Evolutionary conservation across 2,888 invertebrate genomes (phyloP).

Genomic region (Parascotia fuliginaria): DNA sequence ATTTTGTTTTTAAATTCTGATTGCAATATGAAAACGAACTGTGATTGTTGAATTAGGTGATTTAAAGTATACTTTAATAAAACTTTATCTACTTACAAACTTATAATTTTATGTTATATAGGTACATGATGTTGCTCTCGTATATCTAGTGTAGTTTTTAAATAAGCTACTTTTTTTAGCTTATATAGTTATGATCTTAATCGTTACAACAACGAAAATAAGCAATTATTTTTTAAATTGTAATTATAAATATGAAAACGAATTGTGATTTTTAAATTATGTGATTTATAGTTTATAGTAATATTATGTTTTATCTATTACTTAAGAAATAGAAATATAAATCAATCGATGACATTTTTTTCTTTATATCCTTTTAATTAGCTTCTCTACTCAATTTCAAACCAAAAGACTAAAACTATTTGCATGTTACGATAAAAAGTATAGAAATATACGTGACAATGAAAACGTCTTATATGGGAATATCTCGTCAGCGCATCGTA

Average conservation of each 20-base stretch:
- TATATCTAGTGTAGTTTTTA: conserved; percentile 23
- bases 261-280: conserved; percentile 20
- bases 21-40: conserved; percentile 21
- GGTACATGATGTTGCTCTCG: conserved; percentile 23
- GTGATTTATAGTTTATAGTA: conserved; percentile 21
- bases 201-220: conserved; percentile 23
- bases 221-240: conserved; percentile 21
- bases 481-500: background rate
- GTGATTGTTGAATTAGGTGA: conserved; percentile 21
- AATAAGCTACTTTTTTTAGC: conserved; percentile 22
- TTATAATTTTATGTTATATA: conserved; percentile 20
- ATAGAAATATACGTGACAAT: conserved; percentile 16
- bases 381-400: conserved; percentile 18
- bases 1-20: conserved; percentile 21
- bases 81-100: conserved; percentile 19
- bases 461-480: conserved; percentile 12
- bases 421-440: conserved; percentile 18
- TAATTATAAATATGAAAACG: conserved; percentile 19
- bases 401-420: conserved; percentile 18
- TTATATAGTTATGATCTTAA: conserved; percentile 23
- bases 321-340: conserved; percentile 12
- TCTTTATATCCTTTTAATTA: conserved; percentile 18
- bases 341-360: conserved; percentile 18
- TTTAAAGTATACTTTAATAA: conserved; percentile 20
- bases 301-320: conserved; percentile 19